Evolutionary conservation across 2,797 vertebrate species (phyloP).

Genomic region (Coccyzus lansbergi): DNA sequence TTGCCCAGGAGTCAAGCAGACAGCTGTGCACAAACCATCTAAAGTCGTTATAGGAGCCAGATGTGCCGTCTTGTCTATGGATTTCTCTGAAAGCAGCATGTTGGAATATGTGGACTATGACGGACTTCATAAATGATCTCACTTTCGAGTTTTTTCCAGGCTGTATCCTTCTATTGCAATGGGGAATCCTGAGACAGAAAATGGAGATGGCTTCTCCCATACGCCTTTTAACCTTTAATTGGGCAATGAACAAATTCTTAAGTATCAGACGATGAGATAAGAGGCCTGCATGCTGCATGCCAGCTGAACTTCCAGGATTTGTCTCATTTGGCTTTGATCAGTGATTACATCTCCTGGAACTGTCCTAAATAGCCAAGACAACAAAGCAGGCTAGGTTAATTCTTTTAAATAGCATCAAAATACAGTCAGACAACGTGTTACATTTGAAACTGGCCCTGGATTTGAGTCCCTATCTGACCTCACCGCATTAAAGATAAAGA

Average conservation of each 20-base stretch:
- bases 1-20: not conserved
- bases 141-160: constrained; percentile 27
- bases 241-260: not conserved
- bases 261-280: constrained; percentile 59
- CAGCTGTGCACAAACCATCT: not conserved
- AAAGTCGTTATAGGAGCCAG: not conserved
- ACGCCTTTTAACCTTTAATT: not conserved
- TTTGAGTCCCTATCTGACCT: not conserved
- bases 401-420: constrained; percentile 14
- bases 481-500: not conserved
- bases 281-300: not conserved
- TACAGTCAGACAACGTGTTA: not conserved
- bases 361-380: not conserved
- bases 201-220: constrained; percentile 10
- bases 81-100: constrained; percentile 20
- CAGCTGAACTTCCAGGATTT: constrained; percentile 24
- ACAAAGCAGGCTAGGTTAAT: not conserved
- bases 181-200: constrained; percentile 60
- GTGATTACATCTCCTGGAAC: not conserved
- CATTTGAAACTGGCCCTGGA: not conserved
- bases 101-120: not conserved
- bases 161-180: not conserved
- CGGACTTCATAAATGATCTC: constrained; percentile 16
- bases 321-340: not conserved
- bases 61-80: not conserved